Percentiles rank a stretch among this genome's conserved stretches.
These are phyloP conservation scores for Eustalomyia histrio DNA, from an alignment of 2,888 invertebrate species.

Conservation along the genomic window DNA sequence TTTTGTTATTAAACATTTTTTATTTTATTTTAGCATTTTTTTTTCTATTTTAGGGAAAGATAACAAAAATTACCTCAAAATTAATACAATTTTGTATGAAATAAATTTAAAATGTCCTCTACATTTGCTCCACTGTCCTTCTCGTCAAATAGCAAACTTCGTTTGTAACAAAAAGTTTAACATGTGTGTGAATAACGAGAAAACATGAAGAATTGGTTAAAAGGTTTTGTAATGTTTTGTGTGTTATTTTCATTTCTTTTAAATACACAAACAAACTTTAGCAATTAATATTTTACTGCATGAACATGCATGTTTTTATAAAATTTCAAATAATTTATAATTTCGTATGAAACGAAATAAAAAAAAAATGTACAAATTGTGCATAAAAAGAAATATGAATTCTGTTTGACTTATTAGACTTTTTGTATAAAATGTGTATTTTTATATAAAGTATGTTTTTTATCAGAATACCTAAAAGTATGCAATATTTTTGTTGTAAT, in stretches of 20 bases:
- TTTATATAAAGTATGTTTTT: not conserved
- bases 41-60: no score
- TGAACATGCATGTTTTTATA: slow-evolving; percentile 10
- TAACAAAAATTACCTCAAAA: no score
- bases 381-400: not conserved
- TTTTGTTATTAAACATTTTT: no score
- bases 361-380: not conserved
- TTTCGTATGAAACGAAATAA: not conserved
- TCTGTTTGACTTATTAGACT: slow-evolving; percentile 1
- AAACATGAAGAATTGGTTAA: slow-evolving; percentile 23
- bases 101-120: not conserved
- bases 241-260: not conserved
- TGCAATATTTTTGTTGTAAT: not conserved
- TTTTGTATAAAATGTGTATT: not conserved
- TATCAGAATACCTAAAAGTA: not conserved
- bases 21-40: no score
- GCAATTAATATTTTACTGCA: slow-evolving; percentile 31
- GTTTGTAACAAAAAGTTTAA: slow-evolving; percentile 18
- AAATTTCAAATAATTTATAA: not conserved
- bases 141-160: not conserved
- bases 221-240: slow-evolving; percentile 6
- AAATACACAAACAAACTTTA: slow-evolving; percentile 22
- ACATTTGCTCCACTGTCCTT: not conserved
- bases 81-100: not conserved
- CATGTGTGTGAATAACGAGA: slow-evolving; percentile 24